Base-by-base conservation (phyloP, 2,888 invertebrate genomes). In the Acanthosoma haemorrhoidale region DNA sequence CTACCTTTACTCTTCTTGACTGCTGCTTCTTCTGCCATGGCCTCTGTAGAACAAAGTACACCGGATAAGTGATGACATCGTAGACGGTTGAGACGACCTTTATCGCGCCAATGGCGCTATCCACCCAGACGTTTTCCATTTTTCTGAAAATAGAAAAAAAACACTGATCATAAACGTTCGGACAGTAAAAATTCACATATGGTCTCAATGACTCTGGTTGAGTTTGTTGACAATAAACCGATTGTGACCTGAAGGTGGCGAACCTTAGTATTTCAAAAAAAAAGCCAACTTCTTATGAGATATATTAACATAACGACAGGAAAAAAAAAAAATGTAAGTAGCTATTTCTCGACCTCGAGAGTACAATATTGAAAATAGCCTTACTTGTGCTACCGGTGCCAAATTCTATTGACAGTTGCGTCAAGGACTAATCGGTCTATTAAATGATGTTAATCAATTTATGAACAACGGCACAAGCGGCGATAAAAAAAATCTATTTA, bases 21-120 rank as follows among this genome's bases (percentile, higher is more conserved):
- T 89, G 84, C 73, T 88, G 86, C 75, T 91, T 85, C 78, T 88
- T 88, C 80, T 88, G 87, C 94, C 94, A 95, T 72, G 95, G 94
- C 78, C 89, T 85, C 81, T 94, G 94, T 75, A 92, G 82, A 74
- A 95, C 82, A 77, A 93, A 86, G 82, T 94, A 96, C 31, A 96
- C 86, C 72, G 96, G 93, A 82, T 92, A 91, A 72, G 95, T 92
- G 78, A 96, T 83, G 77, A 96, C 85, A 81, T 96, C 96, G 83
- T 90, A 94, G 75, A 96, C 86, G 79, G 93, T 88, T 76, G 91
- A 88, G 76, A 93, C 83, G 66, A 89, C 88, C 80, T 89, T 89
- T 78, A 94, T 86, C 76, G 91, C 88, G 76, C 86, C 86, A 77
- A 92, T 83, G 77, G 89, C 89, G 78, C 87, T 84, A 78, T 87